Base-by-base conservation (phyloP, 2,113 vertebrate species). In the Tautogolabrus adspersus region DNA sequence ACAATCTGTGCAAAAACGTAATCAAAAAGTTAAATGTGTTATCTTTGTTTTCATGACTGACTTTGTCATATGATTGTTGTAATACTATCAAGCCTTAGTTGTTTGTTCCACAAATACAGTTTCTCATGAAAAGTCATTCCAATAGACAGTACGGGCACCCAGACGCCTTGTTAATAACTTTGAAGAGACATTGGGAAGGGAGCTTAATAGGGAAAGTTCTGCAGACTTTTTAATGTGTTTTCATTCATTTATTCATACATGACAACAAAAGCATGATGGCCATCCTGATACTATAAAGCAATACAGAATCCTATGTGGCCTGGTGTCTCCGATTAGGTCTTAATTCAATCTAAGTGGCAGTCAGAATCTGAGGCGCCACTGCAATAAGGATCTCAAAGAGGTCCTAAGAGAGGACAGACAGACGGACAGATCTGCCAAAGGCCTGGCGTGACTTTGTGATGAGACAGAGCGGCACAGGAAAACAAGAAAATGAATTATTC, bases 271-370 rank as follows among this genome's bases (percentile, higher is more conserved):
- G 60, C 76, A 62, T 22, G 56, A 91, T 73, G 77, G 87, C 88
- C 67, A 73, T 86, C 81, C 83, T 82, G 78, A 88, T 85, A 92
- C 85, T 86, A 83, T 82, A 87, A 75, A 79, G 84, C 72, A 78
- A 89, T 92, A 82, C 68, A 71, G 84, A 55, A 69, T 79, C 81
- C 82, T 69, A 63, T 79, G 84, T 57, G 72, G 88, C 85, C 90
- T 89, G 84, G 85, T 84, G 91, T 93, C 90, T 90, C 90, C 52
- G 69, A 90, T 93, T 93, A 93, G 83, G 77, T 89, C 83, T 86
- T 93, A 90, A 94, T 93, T 90, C 44, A 78, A 89, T 93, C 81
- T 90, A 83, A 93, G 88, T 85, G 19, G 83, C 81, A 83, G 88
- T 89, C 88, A 88, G 91, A 90, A 91, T 87, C 82, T 54, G 52